Percentiles rank a stretch among this genome's conserved stretches.
These are phyloP conservation scores for Apeltes quadracus DNA, from an alignment of 2,113 vertebrate genomes.

Conservation along the genomic window DNA sequence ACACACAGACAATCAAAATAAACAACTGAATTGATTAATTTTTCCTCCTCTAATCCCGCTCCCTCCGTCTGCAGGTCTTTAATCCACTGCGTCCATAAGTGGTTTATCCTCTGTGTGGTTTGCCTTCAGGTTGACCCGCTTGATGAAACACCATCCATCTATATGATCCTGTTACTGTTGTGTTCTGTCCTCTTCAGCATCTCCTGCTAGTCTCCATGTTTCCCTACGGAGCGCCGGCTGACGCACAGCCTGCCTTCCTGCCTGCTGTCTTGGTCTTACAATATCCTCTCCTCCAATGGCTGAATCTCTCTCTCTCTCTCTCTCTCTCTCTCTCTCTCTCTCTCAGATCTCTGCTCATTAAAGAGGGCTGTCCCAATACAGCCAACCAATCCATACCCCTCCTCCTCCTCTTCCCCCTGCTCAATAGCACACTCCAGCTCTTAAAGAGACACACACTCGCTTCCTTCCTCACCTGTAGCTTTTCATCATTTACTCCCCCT, in stretches of 20 bases:
- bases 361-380: conserved; percentile 77
- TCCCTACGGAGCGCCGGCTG: conserved; percentile 68
- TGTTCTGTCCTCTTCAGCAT: conserved; percentile 62
- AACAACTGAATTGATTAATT: conserved; percentile 68
- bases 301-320: conserved; percentile 54
- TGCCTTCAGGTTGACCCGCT: conserved; percentile 59
- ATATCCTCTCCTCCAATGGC: conserved; percentile 56
- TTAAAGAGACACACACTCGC: conserved; percentile 70
- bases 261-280: conserved; percentile 61
- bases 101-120: conserved; percentile 72
- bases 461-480: conserved; percentile 60
- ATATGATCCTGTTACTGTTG: conserved; percentile 55
- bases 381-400: conserved; percentile 34
- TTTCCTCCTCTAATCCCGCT: conserved; percentile 42
- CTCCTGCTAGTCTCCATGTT: conserved; percentile 67
- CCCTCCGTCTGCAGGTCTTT: conserved; percentile 65
- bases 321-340: conserved; percentile 45
- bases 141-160: conserved; percentile 71
- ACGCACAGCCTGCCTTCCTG: conserved; percentile 62
- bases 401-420: conserved; percentile 6
- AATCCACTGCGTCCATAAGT: conserved; percentile 80
- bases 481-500: conserved; percentile 7
- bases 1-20: conserved; percentile 63
- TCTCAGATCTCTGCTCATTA: conserved; percentile 73
- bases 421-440: conserved; percentile 70